Evolutionary conservation across 2,888 invertebrate species (phyloP).

Genomic region (Sinentomon sp.): DNA sequence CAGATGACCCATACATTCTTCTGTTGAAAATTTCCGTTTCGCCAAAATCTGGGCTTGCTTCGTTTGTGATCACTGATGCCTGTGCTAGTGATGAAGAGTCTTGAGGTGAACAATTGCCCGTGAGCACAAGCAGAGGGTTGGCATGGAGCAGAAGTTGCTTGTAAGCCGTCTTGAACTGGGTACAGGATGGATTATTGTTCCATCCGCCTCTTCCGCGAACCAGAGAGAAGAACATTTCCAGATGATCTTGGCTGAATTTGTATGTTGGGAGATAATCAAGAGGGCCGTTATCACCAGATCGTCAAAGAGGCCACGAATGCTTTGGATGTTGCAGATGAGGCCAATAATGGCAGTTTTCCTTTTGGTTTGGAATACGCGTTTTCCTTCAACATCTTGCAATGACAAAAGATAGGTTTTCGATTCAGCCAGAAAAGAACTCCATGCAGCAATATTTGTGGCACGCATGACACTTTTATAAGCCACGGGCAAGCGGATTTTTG

Average conservation of each 20-base stretch:
- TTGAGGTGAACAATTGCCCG: constrained; percentile 1
- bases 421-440: too few species aligned
- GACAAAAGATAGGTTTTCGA: too few species aligned
- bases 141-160: constrained; percentile 5
- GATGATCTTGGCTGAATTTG: constrained; percentile 9
- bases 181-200: constrained; percentile 10
- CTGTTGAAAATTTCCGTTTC: too few species aligned
- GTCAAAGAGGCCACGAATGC: background rate
- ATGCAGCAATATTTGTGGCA: too few species aligned
- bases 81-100: too few species aligned
- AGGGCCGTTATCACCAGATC: background rate
- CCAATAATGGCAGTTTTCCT: constrained; percentile 6
- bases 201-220: constrained; percentile 9
- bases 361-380: background rate
- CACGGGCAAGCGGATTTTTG: too few species aligned
- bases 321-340: constrained; percentile 3
- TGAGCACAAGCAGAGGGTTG: background rate
- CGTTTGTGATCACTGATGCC: too few species aligned
- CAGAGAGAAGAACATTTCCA: constrained; percentile 9
- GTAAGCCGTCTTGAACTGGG: constrained; percentile 7
- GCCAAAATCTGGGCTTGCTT: too few species aligned
- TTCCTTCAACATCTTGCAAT: background rate
- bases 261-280: too few species aligned
- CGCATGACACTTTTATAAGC: too few species aligned
- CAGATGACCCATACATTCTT: too few species aligned